phyloP scores from a whole-genome alignment of 2,797 vertebrate genomes.

The Glyptemys insculpta region DNA sequence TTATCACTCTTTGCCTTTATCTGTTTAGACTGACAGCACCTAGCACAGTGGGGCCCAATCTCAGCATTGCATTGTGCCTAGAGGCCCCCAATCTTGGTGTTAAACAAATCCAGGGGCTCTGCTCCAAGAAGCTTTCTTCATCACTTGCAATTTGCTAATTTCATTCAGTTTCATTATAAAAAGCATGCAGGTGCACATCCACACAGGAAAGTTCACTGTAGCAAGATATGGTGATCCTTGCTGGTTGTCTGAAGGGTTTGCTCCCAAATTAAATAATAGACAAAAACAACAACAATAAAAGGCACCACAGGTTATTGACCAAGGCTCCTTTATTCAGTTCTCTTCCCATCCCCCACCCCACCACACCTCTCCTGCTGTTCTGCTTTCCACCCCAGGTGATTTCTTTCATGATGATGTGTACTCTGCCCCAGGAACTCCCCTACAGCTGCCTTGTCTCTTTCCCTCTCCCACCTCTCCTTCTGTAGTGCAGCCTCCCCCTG shows the following conservation, averaged over 20 bases:
- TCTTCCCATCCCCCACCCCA: not conserved
- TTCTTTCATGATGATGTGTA: not conserved
- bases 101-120: not conserved
- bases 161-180: not conserved
- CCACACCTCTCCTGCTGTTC: not conserved
- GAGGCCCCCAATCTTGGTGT: not conserved
- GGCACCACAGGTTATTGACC: not conserved
- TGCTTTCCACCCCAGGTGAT: fast-evolving
- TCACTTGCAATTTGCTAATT: not conserved
- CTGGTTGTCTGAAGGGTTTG: not conserved
- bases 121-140: not conserved
- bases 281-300: not conserved
- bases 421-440: constrained; percentile 57
- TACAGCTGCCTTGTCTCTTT: constrained; percentile 57
- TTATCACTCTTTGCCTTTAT: not conserved
- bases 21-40: not conserved
- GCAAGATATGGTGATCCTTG: not conserved
- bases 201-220: fast-evolving
- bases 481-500: constrained; percentile 3
- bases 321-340: not conserved
- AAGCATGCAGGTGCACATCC: fast-evolving
- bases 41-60: not conserved
- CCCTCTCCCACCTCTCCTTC: constrained; percentile 53
- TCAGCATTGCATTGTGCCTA: fast-evolving
- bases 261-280: not conserved